These are phyloP conservation scores for Cercocebus atys DNA, from an alignment of 2,113 vertebrate genomes.

Conservation along the genomic window DNA sequence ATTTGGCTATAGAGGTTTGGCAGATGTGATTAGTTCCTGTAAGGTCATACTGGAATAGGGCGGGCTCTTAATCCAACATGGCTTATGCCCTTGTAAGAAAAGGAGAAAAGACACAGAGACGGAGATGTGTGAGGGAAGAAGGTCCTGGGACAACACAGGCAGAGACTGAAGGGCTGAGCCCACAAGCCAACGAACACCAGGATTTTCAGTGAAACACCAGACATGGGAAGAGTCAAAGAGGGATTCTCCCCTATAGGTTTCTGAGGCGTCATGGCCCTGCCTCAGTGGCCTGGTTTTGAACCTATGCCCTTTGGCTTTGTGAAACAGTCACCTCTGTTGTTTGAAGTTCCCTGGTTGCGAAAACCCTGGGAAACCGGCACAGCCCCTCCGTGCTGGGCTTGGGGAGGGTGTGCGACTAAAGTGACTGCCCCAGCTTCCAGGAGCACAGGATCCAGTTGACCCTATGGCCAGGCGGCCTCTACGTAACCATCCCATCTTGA, in stretches of 20 bases:
- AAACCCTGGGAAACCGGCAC: background rate
- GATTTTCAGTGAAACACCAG: background rate
- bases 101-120: background rate
- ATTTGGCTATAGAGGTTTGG: background rate
- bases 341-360: no score
- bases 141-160: no score
- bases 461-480: background rate
- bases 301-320: background rate
- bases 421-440: background rate
- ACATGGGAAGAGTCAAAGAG: background rate
- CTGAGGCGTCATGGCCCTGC: background rate
- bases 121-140: background rate
- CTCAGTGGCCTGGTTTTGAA: background rate
- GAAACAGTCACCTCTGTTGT: background rate
- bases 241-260: no score
- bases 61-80: background rate
- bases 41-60: background rate
- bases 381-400: background rate
- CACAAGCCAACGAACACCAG: background rate
- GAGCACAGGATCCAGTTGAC: background rate
- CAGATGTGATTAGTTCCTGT: background rate
- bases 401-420: fast-evolving
- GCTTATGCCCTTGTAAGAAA: background rate
- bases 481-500: fast-evolving
- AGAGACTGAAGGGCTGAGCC: background rate